Percentiles rank a stretch among this genome's conserved stretches.
Evolutionary conservation across 2,888 invertebrate genomes (phyloP).

Genomic region (Leucozona laternaria): DNA sequence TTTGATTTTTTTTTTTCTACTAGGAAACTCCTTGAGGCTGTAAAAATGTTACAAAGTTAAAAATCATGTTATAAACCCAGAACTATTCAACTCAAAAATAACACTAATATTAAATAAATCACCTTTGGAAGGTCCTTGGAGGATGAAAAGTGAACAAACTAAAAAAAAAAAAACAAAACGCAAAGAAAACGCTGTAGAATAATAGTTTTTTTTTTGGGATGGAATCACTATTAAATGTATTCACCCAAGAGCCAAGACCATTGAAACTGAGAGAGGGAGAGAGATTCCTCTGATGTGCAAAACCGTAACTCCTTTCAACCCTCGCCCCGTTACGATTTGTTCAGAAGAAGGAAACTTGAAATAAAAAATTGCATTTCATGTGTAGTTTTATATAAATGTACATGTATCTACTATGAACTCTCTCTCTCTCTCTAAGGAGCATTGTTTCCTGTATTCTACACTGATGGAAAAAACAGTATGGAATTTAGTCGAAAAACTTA

Average conservation of each 20-base stretch:
- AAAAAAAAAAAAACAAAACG: neutral
- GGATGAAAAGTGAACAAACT: conserved; percentile 47
- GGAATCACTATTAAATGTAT: conserved; percentile 68
- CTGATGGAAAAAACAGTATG: neutral
- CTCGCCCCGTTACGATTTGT: neutral
- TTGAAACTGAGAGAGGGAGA: neutral
- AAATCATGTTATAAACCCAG: conserved; percentile 54
- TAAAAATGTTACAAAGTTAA: conserved; percentile 68
- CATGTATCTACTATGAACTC: too few relatives aligned
- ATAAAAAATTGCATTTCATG: conserved; percentile 32
- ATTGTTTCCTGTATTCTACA: neutral
- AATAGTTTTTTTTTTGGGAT: conserved; percentile 22
- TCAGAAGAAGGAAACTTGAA: conserved; percentile 6
- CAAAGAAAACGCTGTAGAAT: conserved; percentile 22
- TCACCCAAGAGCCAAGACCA: conserved; percentile 6
- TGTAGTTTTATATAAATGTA: neutral
- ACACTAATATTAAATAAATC: conserved; percentile 73
- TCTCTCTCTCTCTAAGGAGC: neutral
- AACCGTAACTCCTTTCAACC: neutral
- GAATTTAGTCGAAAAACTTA: neutral
- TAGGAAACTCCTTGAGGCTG: conserved; percentile 21
- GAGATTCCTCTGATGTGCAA: conserved; percentile 25
- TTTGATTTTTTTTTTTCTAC: neutral
- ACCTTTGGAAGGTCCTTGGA: conserved; percentile 51
- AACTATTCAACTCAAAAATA: conserved; percentile 49